A percentile compares a stretch with the other conserved stretches of the same genome.
Conservation (phyloP, 2,797 vertebrate species). For the Lemur catta region DNA sequence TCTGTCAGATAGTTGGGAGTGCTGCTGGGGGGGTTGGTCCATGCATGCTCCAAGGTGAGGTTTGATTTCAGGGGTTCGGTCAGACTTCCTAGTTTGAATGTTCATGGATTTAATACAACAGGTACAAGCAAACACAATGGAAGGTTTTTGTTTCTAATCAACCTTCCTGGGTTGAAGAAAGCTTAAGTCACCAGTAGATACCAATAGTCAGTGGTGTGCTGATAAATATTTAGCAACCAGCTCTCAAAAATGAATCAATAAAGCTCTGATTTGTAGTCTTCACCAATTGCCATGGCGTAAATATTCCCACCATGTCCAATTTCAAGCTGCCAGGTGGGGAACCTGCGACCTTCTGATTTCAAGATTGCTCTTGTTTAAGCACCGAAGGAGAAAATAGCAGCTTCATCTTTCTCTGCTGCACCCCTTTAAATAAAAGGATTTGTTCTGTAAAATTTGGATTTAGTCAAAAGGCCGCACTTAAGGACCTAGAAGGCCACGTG, state of each 20-base stretch:
- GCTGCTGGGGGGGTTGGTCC: slow-evolving; percentile 57
- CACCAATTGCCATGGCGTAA: not conserved
- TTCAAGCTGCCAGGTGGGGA: not conserved
- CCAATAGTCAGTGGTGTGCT: accelerated
- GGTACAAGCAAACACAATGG: not conserved
- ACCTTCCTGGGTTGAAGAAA: not conserved
- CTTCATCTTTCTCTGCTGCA: not conserved
- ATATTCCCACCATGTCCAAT: accelerated
- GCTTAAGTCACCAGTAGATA: not conserved
- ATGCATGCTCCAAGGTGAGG: slow-evolving; percentile 72
- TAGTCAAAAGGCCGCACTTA: not conserved
- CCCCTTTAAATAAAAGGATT: not conserved
- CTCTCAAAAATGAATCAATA: not conserved
- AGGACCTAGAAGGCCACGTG: not conserved
- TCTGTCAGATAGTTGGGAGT: slow-evolving; percentile 88
- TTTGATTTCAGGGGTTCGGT: slow-evolving; percentile 81
- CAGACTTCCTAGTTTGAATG: slow-evolving; percentile 76
- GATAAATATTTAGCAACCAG: not conserved
- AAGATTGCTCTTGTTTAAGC: not conserved
- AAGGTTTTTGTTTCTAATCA: not conserved
- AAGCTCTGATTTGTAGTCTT: not conserved
- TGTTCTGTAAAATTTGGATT: not conserved
- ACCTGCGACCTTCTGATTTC: not conserved
- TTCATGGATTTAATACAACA: not conserved
- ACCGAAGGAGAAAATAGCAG: not conserved